Percentiles rank a stretch among this genome's conserved stretches.
Evolutionary conservation across 1,140 invertebrate genomes (phyloP).

Genomic region (Bombyx mandarina): DNA sequence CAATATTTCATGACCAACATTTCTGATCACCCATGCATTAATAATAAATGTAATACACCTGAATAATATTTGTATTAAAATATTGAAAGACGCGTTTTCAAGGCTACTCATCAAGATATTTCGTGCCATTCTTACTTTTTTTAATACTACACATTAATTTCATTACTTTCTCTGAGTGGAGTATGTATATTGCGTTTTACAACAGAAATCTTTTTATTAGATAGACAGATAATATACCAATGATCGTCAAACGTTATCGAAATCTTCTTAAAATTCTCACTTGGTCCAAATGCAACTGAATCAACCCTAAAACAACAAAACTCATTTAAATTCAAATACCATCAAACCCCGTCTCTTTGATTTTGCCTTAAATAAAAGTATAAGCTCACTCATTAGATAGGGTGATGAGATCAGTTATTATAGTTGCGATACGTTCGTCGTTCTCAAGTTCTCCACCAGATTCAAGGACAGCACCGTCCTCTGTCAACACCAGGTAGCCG

Average conservation of each 20-base stretch:
- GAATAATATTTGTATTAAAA: constrained; percentile 86
- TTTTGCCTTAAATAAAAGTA: neutral
- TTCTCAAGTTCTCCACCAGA: constrained; percentile 91
- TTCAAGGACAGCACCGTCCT: constrained; percentile 88
- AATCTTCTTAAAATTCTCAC: constrained; percentile 83
- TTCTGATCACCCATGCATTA: constrained; percentile 93
- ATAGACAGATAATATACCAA: constrained; percentile 87
- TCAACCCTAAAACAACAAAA: constrained; percentile 71
- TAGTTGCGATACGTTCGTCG: constrained; percentile 83
- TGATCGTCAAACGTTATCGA: constrained; percentile 85
- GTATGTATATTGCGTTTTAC: constrained; percentile 74
- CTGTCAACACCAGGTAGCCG: constrained; percentile 85
- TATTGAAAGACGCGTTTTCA: constrained; percentile 89
- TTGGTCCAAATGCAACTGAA: constrained; percentile 73
- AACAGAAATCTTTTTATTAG: constrained; percentile 87
- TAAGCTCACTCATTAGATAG: constrained; percentile 69
- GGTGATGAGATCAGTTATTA: constrained; percentile 76
- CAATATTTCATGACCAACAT: constrained; percentile 89
- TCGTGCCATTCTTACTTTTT: constrained; percentile 71
- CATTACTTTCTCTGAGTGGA: constrained; percentile 36
- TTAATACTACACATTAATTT: constrained; percentile 57
- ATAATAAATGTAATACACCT: constrained; percentile 88
- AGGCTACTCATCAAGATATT: constrained; percentile 85
- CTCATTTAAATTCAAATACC: neutral
- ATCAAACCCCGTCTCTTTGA: no score